Conservation (phyloP, 92 coral and sea anemone species). For the Heliopora coerulea region DNA sequence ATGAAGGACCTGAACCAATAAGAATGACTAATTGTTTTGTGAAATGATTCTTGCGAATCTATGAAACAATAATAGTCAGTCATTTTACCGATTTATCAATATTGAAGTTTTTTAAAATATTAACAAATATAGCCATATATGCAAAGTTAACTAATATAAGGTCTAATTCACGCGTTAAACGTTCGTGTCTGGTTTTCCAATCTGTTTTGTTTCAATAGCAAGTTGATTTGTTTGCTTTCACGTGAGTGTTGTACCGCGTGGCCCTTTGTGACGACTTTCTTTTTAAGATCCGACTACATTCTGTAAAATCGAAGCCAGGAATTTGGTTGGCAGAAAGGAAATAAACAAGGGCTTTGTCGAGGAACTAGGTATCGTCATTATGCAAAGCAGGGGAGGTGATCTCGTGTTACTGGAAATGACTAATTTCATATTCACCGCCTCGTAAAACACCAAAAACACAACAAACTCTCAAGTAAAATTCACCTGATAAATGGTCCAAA, state of each 20-base stretch:
- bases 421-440: slow-evolving; percentile 35
- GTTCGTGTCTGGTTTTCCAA: neutral
- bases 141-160: neutral
- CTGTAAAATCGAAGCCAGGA: too few species aligned
- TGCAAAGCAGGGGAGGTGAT: neutral
- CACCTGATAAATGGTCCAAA: slow-evolving; percentile 96
- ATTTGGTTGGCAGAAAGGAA: too few species aligned
- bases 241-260: neutral
- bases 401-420: slow-evolving; percentile 1
- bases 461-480: slow-evolving; percentile 28
- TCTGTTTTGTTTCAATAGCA: neutral
- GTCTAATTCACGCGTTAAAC: neutral
- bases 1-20: too few species aligned
- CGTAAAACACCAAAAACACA: neutral
- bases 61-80: too few species aligned
- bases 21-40: too few species aligned
- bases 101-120: too few species aligned
- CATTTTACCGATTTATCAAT: too few species aligned
- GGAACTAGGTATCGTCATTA: neutral
- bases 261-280: neutral
- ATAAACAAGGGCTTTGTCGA: neutral
- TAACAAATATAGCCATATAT: too few species aligned
- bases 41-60: too few species aligned
- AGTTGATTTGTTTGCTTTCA: neutral
- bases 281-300: neutral